Percentiles rank a stretch among this genome's conserved stretches.
Conservation (phyloP, 2,797 vertebrate species). For the Harpagifer antarcticus region DNA sequence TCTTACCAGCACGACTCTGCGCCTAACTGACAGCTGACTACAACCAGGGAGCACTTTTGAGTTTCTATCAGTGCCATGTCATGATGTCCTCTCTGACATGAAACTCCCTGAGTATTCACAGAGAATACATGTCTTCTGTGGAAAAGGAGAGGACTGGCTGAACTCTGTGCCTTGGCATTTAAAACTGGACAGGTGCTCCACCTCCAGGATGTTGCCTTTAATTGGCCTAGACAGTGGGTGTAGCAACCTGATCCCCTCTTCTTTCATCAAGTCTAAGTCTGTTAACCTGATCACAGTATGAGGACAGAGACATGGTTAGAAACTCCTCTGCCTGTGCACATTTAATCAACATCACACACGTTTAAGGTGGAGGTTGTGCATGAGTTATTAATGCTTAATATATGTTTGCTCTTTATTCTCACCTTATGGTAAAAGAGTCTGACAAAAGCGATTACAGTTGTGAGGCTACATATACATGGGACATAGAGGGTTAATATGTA, state of each 20-base stretch:
- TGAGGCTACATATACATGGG: slow-evolving; percentile 7
- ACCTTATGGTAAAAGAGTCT: neutral
- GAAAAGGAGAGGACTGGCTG: slow-evolving; percentile 39
- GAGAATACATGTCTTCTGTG: slow-evolving; percentile 28
- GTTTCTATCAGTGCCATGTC: slow-evolving; percentile 58
- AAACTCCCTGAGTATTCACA: slow-evolving; percentile 50
- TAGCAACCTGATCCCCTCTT: slow-evolving; percentile 40
- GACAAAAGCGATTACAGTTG: neutral
- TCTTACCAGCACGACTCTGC: slow-evolving; percentile 25
- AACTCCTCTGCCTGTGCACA: neutral
- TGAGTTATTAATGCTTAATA: neutral
- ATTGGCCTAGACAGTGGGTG: slow-evolving; percentile 51
- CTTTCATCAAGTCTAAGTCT: slow-evolving; percentile 39
- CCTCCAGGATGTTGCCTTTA: slow-evolving; percentile 60
- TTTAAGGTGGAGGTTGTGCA: neutral
- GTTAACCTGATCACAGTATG: slow-evolving; percentile 45
- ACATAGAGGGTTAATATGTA: slow-evolving; percentile 41
- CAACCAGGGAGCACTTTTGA: slow-evolving; percentile 39
- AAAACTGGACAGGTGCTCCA: slow-evolving; percentile 64
- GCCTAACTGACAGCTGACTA: slow-evolving; percentile 53
- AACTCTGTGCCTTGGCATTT: slow-evolving; percentile 58
- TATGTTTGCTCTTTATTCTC: neutral
- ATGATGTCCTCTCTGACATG: slow-evolving; percentile 63
- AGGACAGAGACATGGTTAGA: slow-evolving; percentile 21
- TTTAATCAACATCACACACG: slow-evolving; percentile 34